These are phyloP conservation scores for Tetranychus piercei DNA, from an alignment of 2,888 invertebrate genomes.

Conservation along the genomic window DNA sequence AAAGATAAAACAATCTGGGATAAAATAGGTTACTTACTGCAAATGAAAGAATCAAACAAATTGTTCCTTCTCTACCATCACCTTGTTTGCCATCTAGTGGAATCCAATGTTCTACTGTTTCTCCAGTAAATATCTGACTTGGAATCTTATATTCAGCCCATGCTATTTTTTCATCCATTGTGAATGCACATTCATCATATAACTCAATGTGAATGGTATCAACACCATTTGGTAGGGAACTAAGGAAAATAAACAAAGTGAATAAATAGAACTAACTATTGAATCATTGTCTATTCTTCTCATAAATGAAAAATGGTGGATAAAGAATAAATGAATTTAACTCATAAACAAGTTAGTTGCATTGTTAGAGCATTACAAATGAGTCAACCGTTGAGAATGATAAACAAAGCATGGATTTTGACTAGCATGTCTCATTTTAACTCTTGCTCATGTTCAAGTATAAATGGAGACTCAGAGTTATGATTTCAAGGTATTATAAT, in stretches of 20 bases:
- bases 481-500: too few species aligned
- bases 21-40: conserved; percentile 13
- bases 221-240: conserved; percentile 69
- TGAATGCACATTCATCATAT: conserved; percentile 89
- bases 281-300: background rate
- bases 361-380: background rate
- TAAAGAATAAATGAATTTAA: conserved; percentile 6
- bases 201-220: conserved; percentile 76
- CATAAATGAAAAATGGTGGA: background rate
- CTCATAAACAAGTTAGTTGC: background rate
- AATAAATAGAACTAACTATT: background rate
- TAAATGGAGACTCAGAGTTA: too few species aligned
- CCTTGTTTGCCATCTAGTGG: conserved; percentile 82
- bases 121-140: conserved; percentile 55
- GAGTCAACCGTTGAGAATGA: background rate
- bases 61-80: conserved; percentile 76
- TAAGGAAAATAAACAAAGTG: conserved; percentile 31
- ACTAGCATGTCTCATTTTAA: too few species aligned
- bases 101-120: conserved; percentile 88
- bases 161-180: conserved; percentile 84
- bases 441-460: too few species aligned
- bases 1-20: too few species aligned
- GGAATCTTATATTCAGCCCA: conserved; percentile 82
- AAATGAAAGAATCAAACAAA: conserved; percentile 50
- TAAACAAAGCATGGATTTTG: too few species aligned